Percentiles rank a stretch among this genome's conserved stretches.
These are phyloP conservation scores for Embiotoca jacksoni DNA, from an alignment of 2,113 vertebrate genomes.

Conservation along the genomic window DNA sequence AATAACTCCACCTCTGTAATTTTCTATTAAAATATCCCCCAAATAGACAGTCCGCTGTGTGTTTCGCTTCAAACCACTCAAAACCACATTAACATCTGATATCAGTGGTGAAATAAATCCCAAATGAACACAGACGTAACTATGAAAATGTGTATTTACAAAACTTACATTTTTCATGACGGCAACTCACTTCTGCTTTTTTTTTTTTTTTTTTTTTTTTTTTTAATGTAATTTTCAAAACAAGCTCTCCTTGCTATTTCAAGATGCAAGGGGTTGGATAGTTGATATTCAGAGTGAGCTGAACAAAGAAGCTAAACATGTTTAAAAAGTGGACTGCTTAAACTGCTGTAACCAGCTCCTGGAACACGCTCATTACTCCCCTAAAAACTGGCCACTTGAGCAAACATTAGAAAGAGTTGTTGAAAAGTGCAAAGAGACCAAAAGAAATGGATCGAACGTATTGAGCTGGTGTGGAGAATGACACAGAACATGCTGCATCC, in stretches of 20 bases:
- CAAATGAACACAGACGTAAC: background rate
- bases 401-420: background rate
- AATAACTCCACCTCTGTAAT: conserved; percentile 19
- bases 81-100: conserved; percentile 13
- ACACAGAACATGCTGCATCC: background rate
- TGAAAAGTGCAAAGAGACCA: conserved; percentile 1
- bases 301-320: background rate
- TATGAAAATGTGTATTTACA: too few species aligned
- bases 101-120: conserved; percentile 38
- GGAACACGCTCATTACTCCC: conserved; percentile 27
- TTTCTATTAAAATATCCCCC: conserved; percentile 8
- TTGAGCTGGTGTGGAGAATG: background rate
- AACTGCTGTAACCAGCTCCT: conserved; percentile 19
- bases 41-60: conserved; percentile 25
- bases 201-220: too few species aligned
- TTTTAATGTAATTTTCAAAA: too few species aligned
- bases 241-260: too few species aligned
- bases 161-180: background rate
- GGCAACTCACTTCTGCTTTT: background rate
- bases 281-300: background rate
- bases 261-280: background rate
- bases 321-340: conserved; percentile 8
- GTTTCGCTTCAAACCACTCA: conserved; percentile 29
- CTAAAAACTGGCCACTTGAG: background rate
- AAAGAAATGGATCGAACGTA: background rate